Evolutionary conservation across 2,888 invertebrate species (phyloP).

Genomic region (Amphipyra berbera): DNA sequence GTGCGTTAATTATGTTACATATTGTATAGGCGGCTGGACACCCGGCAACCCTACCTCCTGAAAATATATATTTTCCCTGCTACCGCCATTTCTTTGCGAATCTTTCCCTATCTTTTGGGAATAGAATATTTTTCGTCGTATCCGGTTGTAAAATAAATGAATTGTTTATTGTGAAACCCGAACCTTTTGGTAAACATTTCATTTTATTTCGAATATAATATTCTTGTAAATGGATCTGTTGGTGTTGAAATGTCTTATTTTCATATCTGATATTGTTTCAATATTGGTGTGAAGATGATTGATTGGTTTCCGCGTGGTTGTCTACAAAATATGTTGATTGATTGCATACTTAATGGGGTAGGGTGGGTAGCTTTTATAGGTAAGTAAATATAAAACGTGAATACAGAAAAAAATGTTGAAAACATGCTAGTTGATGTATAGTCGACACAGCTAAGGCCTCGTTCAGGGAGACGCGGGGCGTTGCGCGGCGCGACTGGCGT

Average conservation of each 20-base stretch:
- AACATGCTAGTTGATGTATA: too few species aligned
- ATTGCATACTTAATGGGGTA: not conserved
- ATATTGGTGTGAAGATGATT: slow-evolving; percentile 21
- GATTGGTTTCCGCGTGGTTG: not conserved
- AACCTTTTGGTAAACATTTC: not conserved
- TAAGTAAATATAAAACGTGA: too few species aligned
- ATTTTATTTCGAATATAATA: not conserved
- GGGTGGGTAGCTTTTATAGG: not conserved
- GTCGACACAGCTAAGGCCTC: too few species aligned
- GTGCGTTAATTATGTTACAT: too few species aligned
- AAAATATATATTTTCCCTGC: slow-evolving; percentile 17
- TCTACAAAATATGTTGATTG: slow-evolving; percentile 6
- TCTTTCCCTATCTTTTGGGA: slow-evolving; percentile 31
- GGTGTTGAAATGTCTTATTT: too few species aligned
- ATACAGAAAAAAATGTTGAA: too few species aligned
- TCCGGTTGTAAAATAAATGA: slow-evolving; percentile 8
- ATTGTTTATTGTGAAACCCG: slow-evolving; percentile 3
- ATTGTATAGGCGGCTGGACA: too few species aligned
- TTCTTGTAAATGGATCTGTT: too few species aligned
- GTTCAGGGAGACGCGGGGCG: too few species aligned
- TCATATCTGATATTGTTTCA: slow-evolving; percentile 2
- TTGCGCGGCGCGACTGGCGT: too few species aligned
- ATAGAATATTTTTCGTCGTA: slow-evolving; percentile 28
- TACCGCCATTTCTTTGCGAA: slow-evolving; percentile 13
- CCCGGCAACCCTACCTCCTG: slow-evolving; percentile 10